phyloP scores from a whole-genome alignment of 64 coral and sea anemone species.

The Montipora capricornis region DNA sequence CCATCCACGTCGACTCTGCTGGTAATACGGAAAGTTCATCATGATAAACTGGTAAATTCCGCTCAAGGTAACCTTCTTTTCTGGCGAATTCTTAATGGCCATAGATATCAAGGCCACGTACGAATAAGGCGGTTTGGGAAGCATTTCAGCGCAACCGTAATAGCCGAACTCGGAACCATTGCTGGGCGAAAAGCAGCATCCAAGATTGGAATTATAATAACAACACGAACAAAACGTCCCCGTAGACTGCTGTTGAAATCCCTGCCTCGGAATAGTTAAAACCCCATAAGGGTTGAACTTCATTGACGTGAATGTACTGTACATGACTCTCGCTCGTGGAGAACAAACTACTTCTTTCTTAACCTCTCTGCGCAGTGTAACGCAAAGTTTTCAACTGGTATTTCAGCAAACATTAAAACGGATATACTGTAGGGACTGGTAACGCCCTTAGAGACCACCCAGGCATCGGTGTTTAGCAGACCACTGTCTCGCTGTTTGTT shows the following conservation, averaged over 20 bases:
- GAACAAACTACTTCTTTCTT: background rate
- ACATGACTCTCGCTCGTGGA: background rate
- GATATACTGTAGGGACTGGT: conserved; percentile 8
- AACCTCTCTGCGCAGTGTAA: background rate
- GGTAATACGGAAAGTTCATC: conserved; percentile 95
- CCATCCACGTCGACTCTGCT: conserved; percentile 93
- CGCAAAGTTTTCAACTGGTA: conserved; percentile 8
- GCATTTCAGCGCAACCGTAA: conserved; percentile 53
- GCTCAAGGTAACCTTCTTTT: conserved; percentile 85
- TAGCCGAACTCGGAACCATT: conserved; percentile 50
- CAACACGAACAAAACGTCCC: conserved; percentile 31
- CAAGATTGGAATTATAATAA: conserved; percentile 16
- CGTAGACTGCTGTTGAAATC: conserved; percentile 18
- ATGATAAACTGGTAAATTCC: conserved; percentile 99
- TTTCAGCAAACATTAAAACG: conserved; percentile 56
- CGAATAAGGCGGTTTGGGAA: conserved; percentile 95
- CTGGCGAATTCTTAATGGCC: conserved; percentile 94
- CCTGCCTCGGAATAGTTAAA: background rate
- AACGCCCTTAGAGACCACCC: conserved; percentile 47
- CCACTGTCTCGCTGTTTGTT: conserved; percentile 78
- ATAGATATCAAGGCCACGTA: conserved; percentile 99
- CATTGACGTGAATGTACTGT: background rate
- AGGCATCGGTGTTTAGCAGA: conserved; percentile 34
- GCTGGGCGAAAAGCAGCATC: conserved; percentile 57
- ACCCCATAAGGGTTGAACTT: background rate